These are phyloP conservation scores for Heterochromis multidens DNA, from an alignment of 2,113 vertebrate species.

Conservation along the genomic window DNA sequence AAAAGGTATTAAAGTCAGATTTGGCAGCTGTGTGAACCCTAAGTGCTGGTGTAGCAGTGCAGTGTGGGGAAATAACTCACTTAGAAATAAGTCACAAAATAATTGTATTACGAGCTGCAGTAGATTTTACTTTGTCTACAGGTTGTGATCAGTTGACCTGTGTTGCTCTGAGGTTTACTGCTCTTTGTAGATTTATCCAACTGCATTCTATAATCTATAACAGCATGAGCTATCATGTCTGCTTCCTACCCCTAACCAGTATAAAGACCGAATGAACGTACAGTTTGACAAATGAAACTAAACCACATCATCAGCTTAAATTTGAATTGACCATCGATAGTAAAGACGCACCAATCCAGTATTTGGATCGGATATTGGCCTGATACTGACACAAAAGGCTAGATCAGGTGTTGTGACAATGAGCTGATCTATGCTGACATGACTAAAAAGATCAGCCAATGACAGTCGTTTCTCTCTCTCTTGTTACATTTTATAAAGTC, in stretches of 20 bases:
- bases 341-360: no score
- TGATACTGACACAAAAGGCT: no score
- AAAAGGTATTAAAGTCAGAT: not conserved
- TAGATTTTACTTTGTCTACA: not conserved
- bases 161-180: not conserved
- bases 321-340: no score
- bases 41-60: not conserved
- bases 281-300: not conserved
- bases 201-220: not conserved
- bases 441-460: no score
- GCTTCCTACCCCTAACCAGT: not conserved
- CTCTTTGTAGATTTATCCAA: not conserved
- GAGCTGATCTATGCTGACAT: no score
- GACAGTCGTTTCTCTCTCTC: no score
- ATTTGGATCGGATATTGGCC: not conserved
- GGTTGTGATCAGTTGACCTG: not conserved
- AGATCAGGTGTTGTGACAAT: not conserved
- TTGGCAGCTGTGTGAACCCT: not conserved
- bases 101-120: not conserved
- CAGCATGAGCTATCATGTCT: not conserved
- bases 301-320: not conserved
- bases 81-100: not conserved
- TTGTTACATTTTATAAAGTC: no score
- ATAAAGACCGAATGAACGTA: not conserved
- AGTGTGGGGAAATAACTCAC: not conserved